Conservation (phyloP, 64 coral and sea anemone species). For the Platygyra sinensis region DNA sequence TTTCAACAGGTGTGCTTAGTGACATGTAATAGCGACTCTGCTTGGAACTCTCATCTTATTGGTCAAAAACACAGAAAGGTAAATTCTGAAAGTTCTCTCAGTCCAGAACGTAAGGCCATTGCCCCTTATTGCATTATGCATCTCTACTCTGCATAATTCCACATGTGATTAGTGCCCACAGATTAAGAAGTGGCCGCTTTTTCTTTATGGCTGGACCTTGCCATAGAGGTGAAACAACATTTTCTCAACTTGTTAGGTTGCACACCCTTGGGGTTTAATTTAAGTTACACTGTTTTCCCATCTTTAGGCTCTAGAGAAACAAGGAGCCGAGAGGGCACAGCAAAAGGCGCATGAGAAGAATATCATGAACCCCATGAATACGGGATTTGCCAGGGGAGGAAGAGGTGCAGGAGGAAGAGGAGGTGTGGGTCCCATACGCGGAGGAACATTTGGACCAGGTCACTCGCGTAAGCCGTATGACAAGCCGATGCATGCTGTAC, state of each 20-base stretch:
- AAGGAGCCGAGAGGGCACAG: constrained; percentile 79
- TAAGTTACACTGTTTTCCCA: background rate
- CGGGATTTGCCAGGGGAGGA: constrained; percentile 9
- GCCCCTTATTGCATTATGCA: too few species aligned
- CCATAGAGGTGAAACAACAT: too few species aligned
- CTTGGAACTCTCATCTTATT: constrained; percentile 91
- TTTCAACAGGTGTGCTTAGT: constrained; percentile 71
- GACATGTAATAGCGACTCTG: constrained; percentile 90
- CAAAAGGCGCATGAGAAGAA: constrained; percentile 52
- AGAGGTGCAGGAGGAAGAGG: constrained; percentile 41
- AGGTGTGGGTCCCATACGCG: constrained; percentile 22
- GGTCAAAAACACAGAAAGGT: constrained; percentile 95
- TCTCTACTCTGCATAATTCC: too few species aligned
- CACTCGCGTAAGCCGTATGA: constrained; percentile 83
- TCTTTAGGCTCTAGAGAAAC: constrained; percentile 74
- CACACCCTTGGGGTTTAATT: too few species aligned
- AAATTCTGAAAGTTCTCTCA: background rate
- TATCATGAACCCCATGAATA: background rate
- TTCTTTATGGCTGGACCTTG: too few species aligned
- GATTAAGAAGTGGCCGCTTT: too few species aligned
- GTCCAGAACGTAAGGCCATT: too few species aligned
- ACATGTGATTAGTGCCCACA: too few species aligned
- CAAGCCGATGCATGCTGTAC: constrained; percentile 72
- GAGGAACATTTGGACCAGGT: constrained; percentile 21
- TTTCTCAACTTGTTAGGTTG: too few species aligned